Base-by-base conservation (phyloP, 2,888 invertebrate genomes). In the Melanostoma scalare region DNA sequence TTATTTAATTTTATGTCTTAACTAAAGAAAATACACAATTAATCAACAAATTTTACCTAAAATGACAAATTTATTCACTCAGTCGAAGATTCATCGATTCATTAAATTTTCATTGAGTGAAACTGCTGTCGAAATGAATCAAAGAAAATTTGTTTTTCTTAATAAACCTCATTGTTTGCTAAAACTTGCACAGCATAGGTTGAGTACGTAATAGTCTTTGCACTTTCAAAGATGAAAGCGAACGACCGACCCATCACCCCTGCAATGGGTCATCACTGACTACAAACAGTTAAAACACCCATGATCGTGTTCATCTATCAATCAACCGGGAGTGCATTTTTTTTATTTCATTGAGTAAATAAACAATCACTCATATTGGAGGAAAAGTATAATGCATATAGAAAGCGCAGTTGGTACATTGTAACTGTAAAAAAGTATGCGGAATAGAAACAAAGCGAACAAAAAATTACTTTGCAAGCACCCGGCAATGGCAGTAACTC, bases 231-330 rank as follows among this genome's bases (percentile, higher is more conserved):
- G 20, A 38, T 33, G 42, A 75, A 69, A 75, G 80, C 52, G 52
- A 79, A 63, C 44, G 61, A 79, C 48, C 68, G 74, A 79, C 44
- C 75, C 44, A 50, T 31, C 48, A 46, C 46, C 33, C 71, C 48
- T 6, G 42, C 33, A 61, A 55, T 6, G 42, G 61, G 61, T 74
- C 46, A 65, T 55, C 35, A 38, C 35, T 44, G 46, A 50, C 42
- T 42, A 10, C 50, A 55, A 75, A 63, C 33, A 44, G 68, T 68
- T 74, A 61, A 20, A 55, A 35, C 35, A 56, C 63, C 38, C 44
- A 50, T 63, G 77, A 56, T 71, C 55, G 40, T 48, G 48, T 72
- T 73, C 52, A 56, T 56, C 72, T 72, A 72, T 78, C 77, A 73
- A 72, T 50, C 73, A 52, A 58, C 6, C 72, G 53, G 63, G 9